A percentile compares a stretch with the other conserved stretches of the same genome.
These are phyloP conservation scores for Nymphalis polychloros DNA, from an alignment of 2,888 invertebrate species.

Conservation along the genomic window DNA sequence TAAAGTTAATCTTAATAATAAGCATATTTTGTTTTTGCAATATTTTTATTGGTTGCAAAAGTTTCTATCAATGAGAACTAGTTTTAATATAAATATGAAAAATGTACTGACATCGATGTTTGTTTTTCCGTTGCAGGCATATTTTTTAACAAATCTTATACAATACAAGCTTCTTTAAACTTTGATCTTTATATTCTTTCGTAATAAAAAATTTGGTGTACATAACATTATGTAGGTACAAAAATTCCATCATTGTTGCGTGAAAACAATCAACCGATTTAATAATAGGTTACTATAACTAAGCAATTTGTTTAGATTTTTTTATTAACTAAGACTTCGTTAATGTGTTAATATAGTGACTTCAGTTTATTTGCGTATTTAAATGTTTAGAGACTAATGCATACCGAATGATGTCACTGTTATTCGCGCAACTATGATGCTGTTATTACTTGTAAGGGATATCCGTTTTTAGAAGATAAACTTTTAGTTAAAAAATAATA, in stretches of 20 bases:
- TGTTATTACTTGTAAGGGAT: not conserved
- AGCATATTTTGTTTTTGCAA: slow-evolving; percentile 15
- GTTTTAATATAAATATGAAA: slow-evolving; percentile 15
- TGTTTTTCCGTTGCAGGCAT: not conserved
- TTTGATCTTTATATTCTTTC: too few species aligned
- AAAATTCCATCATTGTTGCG: too few species aligned
- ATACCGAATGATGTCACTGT: slow-evolving; percentile 5
- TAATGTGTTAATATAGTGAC: too few species aligned
- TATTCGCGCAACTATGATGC: slow-evolving; percentile 6
- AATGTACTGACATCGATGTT: slow-evolving; percentile 5
- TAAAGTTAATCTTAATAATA: slow-evolving; percentile 51
- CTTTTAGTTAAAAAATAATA: not conserved
- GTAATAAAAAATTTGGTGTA: too few species aligned
- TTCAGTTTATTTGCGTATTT: too few species aligned
- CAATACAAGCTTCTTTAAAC: not conserved
- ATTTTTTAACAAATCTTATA: not conserved
- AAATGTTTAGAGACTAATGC: not conserved
- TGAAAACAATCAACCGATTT: too few species aligned
- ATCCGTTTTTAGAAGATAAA: slow-evolving; percentile 6
- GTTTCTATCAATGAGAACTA: not conserved
- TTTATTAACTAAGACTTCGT: too few species aligned
- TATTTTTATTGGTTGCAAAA: slow-evolving; percentile 14
- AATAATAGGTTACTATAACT: too few species aligned
- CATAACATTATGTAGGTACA: too few species aligned
- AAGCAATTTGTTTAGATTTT: too few species aligned